Conservation (phyloP, 2,113 vertebrate genomes). For the Nannospalax galili region DNA sequence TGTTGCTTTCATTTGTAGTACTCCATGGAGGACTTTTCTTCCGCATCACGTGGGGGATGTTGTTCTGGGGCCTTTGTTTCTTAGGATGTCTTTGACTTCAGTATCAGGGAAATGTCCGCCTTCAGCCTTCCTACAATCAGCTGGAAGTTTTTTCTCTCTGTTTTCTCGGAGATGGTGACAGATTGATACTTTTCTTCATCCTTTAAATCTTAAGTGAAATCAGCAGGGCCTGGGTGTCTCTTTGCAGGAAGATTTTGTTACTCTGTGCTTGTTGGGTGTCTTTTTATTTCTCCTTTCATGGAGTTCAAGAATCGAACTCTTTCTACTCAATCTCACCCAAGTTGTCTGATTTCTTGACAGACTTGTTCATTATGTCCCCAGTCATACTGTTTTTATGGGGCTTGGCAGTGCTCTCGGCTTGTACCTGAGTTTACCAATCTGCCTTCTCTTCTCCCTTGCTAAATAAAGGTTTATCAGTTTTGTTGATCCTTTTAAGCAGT, state of each 20-base stretch:
- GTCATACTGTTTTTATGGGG: not conserved
- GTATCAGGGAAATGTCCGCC: not conserved
- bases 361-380: not conserved
- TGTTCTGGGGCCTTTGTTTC: not conserved
- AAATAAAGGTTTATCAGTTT: not conserved
- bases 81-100: not conserved
- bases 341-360: not conserved
- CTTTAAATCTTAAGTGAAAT: not conserved
- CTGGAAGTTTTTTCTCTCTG: not conserved
- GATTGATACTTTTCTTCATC: not conserved
- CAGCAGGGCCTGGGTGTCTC: not conserved
- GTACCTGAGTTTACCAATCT: not conserved
- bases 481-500: not conserved
- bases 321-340: not conserved
- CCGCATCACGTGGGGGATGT: not conserved
- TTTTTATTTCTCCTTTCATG: not conserved
- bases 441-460: not conserved
- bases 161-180: not conserved
- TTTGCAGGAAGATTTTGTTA: not conserved
- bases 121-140: not conserved
- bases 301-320: not conserved
- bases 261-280: not conserved
- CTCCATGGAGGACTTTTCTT: not conserved
- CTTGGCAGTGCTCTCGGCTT: not conserved
- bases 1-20: not conserved